Percentiles rank a stretch among this genome's conserved stretches.
phyloP scores from a whole-genome alignment of 2,113 vertebrate genomes.

The Lepisosteus osseus region DNA sequence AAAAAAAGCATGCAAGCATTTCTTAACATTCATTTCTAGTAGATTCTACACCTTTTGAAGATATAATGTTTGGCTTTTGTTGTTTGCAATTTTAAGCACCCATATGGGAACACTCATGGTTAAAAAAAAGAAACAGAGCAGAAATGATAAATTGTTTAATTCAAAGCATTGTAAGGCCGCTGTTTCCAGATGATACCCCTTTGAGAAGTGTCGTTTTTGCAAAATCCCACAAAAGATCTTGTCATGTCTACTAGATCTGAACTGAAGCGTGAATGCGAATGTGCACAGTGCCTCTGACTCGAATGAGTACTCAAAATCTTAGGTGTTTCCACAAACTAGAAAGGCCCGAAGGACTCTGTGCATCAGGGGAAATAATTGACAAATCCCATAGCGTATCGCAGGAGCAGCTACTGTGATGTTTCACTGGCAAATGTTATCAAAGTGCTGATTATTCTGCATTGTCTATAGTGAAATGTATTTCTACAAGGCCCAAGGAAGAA shows the following conservation, averaged over 20 bases:
- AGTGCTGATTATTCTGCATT: slow-evolving; percentile 59
- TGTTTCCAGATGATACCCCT: too few species aligned
- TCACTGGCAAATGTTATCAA: slow-evolving; percentile 43
- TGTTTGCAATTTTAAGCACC: slow-evolving; percentile 6
- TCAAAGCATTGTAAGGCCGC: slow-evolving; percentile 21
- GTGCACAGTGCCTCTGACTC: slow-evolving; percentile 46
- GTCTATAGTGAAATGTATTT: slow-evolving; percentile 59
- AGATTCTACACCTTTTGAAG: too few species aligned
- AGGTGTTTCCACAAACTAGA: slow-evolving; percentile 69
- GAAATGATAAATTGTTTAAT: slow-evolving; percentile 58
- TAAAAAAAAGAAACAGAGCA: slow-evolving; percentile 41
- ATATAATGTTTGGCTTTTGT: too few species aligned
- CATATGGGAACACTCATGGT: slow-evolving; percentile 51
- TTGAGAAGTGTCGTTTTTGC: too few species aligned
- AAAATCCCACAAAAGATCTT: slow-evolving; percentile 37
- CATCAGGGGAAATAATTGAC: slow-evolving; percentile 72
- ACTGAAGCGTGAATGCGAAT: slow-evolving; percentile 66
- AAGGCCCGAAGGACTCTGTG: slow-evolving; percentile 62
- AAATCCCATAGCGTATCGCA: slow-evolving; percentile 63
- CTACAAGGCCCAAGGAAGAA: slow-evolving; percentile 55
- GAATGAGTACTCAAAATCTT: slow-evolving; percentile 61
- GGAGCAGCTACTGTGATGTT: slow-evolving; percentile 35
- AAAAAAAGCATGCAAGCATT: too few species aligned
- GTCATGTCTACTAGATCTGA: slow-evolving; percentile 63
- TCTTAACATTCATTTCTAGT: too few species aligned